Percentiles rank a stretch among this genome's conserved stretches.
Conservation (phyloP, 1,140 invertebrate species). For the Eueides isabella region DNA sequence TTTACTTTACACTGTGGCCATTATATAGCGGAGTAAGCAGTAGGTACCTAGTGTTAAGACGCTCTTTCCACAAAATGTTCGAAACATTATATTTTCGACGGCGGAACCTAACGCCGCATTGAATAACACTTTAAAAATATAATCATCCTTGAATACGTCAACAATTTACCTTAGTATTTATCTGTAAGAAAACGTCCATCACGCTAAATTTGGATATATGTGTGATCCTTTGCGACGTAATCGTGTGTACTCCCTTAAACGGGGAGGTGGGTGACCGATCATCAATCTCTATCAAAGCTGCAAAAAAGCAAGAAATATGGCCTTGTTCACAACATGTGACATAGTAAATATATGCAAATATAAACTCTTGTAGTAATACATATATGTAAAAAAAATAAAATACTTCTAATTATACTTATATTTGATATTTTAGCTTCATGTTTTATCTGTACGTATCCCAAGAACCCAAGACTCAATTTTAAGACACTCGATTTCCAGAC, state of each 20-base stretch:
- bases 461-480: no score
- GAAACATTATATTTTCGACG: no score
- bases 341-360: constrained; percentile 4
- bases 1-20: no score
- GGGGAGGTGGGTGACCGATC: constrained; percentile 41
- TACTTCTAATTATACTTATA: no score
- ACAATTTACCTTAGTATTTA: constrained; percentile 58
- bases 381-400: neutral
- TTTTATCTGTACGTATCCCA: no score
- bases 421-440: no score
- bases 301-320: constrained; percentile 30
- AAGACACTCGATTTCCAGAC: no score
- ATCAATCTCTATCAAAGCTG: constrained; percentile 68
- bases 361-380: neutral
- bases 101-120: no score
- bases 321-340: constrained; percentile 13
- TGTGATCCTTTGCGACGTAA: constrained; percentile 60
- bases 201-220: constrained; percentile 79
- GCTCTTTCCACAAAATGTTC: no score
- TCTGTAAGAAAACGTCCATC: constrained; percentile 75
- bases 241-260: constrained; percentile 55
- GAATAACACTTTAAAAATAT: constrained; percentile 7
- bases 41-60: no score
- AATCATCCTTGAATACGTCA: constrained; percentile 35
- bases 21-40: no score